A percentile compares a stretch with the other conserved stretches of the same genome.
Conservation (phyloP, 30 jellyfish, hydroid and myxozoan genomes). For the Cassiopea xamachana region DNA sequence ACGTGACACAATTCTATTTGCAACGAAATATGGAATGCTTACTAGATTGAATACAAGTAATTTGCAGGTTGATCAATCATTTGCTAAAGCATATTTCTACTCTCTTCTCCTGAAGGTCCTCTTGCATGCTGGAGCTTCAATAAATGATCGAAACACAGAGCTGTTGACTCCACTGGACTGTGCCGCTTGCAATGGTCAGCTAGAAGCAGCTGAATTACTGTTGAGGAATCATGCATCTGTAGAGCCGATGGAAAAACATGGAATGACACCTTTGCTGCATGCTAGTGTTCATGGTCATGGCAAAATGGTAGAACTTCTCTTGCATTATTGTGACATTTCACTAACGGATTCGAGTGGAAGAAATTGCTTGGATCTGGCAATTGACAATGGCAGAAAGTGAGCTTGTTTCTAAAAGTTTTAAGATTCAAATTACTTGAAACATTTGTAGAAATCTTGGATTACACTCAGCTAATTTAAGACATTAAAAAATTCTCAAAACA, state of each 20-base stretch:
- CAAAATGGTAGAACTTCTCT: slow-evolving; percentile 71
- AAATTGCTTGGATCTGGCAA: slow-evolving; percentile 83
- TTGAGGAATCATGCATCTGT: slow-evolving; percentile 75
- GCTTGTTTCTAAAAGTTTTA: not conserved
- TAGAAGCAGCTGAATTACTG: slow-evolving; percentile 74
- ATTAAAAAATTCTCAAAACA: too few relatives aligned
- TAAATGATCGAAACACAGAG: slow-evolving; percentile 87
- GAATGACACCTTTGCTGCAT: slow-evolving; percentile 77
- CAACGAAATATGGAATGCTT: too few relatives aligned
- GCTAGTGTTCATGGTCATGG: slow-evolving; percentile 83
- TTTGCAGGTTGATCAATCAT: too few relatives aligned
- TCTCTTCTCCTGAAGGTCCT: slow-evolving; percentile 8
- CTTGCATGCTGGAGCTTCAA: slow-evolving; percentile 82
- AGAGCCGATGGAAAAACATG: slow-evolving; percentile 62
- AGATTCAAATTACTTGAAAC: not conserved
- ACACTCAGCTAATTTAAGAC: too few relatives aligned
- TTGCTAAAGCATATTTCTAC: too few relatives aligned
- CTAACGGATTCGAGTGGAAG: slow-evolving; percentile 82
- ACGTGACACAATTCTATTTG: too few relatives aligned
- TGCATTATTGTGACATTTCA: slow-evolving; percentile 79
- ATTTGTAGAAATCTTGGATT: not conserved
- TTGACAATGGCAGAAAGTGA: slow-evolving; percentile 78
- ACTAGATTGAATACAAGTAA: too few relatives aligned
- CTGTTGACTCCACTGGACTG: slow-evolving; percentile 85
- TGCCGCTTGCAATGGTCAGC: slow-evolving; percentile 87